Evolutionary conservation across 2,888 invertebrate species (phyloP).

Genomic region (Netelia melanura): DNA sequence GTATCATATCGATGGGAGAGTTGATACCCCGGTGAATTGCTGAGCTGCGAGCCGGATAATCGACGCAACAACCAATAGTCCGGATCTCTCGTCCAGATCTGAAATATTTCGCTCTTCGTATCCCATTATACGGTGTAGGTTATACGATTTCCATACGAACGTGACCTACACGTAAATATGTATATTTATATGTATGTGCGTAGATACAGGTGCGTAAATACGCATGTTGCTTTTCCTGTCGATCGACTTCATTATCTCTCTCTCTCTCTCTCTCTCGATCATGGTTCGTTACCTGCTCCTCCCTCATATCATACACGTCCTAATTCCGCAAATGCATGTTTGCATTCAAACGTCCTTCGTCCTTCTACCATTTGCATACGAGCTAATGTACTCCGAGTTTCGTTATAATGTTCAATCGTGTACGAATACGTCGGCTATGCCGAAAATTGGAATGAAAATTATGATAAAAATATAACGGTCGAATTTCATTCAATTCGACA

Average conservation of each 20-base stretch:
- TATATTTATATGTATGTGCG: not conserved
- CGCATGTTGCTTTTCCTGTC: constrained; percentile 6
- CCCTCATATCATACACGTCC: constrained; percentile 12
- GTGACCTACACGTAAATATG: not conserved
- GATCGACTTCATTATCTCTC: not conserved
- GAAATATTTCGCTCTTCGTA: constrained; percentile 51
- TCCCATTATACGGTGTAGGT: not conserved
- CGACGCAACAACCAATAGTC: constrained; percentile 55
- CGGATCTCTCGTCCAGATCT: constrained; percentile 45
- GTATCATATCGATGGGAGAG: constrained; percentile 50
- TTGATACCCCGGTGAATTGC: constrained; percentile 60
- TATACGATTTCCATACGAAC: constrained; percentile 16
- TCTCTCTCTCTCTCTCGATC: constrained; percentile 7
- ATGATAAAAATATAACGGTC: too few species aligned
- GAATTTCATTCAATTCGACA: too few species aligned
- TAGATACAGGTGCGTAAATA: not conserved
- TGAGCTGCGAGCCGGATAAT: constrained; percentile 55
- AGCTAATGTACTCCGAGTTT: too few species aligned
- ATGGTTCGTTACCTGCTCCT: not conserved
- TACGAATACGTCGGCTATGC: too few species aligned
- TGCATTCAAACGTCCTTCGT: constrained; percentile 16
- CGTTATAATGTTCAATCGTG: too few species aligned
- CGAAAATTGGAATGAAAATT: too few species aligned
- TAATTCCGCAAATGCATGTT: constrained; percentile 36
- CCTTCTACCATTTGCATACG: constrained; percentile 5